phyloP scores from a whole-genome alignment of 2,797 vertebrate species.

The Acipenser transmontanus region DNA sequence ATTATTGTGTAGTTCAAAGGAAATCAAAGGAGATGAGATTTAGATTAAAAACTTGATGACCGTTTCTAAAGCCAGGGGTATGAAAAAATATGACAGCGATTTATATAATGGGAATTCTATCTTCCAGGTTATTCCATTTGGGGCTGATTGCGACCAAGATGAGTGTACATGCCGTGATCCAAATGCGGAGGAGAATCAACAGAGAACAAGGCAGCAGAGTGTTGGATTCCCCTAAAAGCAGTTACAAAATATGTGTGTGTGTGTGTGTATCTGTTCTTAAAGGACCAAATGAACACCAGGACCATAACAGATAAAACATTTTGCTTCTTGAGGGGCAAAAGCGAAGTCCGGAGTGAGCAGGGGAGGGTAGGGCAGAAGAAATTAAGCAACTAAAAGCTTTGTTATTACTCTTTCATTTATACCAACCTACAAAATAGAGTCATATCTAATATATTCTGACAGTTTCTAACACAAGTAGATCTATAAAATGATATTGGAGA shows the following conservation, averaged over 20 bases:
- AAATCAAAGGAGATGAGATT: neutral
- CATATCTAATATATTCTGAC: slow-evolving; percentile 59
- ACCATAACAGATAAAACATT: too few species aligned
- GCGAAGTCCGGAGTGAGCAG: too few species aligned
- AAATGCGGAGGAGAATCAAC: slow-evolving; percentile 86
- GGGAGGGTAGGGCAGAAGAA: slow-evolving; percentile 10
- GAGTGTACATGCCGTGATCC: slow-evolving; percentile 94
- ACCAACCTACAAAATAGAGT: slow-evolving; percentile 42
- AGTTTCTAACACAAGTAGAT: slow-evolving; percentile 43
- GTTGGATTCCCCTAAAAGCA: slow-evolving; percentile 26
- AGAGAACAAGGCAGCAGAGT: slow-evolving; percentile 37
- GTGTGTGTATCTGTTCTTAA: too few species aligned
- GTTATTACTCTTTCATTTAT: slow-evolving; percentile 15
- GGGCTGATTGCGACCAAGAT: slow-evolving; percentile 83
- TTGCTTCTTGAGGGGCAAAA: too few species aligned
- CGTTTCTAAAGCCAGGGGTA: neutral
- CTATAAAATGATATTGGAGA: too few species aligned
- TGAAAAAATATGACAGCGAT: neutral
- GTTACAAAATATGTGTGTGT: slow-evolving; percentile 16
- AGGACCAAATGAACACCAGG: too few species aligned
- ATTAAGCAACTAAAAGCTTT: slow-evolving; percentile 17
- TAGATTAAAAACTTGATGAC: too few species aligned
- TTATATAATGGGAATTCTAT: neutral
- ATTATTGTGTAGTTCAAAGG: slow-evolving; percentile 3
- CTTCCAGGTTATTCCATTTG: slow-evolving; percentile 86